Evolutionary conservation across 37 sponge, comb jelly and placozoan species (phyloP).

Genomic region (Chondrosia reniformis): DNA sequence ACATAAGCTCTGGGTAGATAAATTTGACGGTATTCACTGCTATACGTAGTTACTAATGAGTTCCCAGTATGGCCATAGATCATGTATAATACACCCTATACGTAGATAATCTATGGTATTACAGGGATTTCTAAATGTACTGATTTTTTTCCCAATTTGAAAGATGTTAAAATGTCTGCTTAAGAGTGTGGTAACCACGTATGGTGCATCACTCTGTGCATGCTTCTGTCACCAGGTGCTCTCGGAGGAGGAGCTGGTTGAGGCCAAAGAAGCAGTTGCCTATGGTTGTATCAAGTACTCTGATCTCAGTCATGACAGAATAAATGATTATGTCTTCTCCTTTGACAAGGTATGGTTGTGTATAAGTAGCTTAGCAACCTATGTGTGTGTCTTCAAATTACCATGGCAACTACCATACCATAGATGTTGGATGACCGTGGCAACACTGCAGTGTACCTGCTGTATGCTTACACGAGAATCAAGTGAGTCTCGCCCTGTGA

Average conservation of each 20-base stretch:
- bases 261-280: conserved; percentile 86
- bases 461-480: conserved; percentile 90
- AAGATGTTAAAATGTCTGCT: no score
- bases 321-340: conserved; percentile 96
- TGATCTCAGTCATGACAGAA: conserved; percentile 85
- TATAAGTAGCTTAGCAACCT: no score
- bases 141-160: no score
- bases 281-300: conserved; percentile 99
- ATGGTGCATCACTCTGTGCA: no score
- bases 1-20: no score
- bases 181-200: no score
- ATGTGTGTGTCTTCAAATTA: no score
- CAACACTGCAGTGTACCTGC: conserved; percentile 97
- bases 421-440: conserved; percentile 93
- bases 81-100: no score
- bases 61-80: no score
- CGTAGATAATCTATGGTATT: no score
- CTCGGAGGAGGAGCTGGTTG: conserved; percentile 73
- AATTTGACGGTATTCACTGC: no score
- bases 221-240: conserved; percentile 59
- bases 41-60: no score
- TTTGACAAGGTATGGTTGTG: conserved; percentile 83
- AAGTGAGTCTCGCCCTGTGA: conserved; percentile 49
- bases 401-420: not conserved
- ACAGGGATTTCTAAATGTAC: not conserved